phyloP scores from a whole-genome alignment of 2,113 vertebrate species.

The Otolemur garnettii region DNA sequence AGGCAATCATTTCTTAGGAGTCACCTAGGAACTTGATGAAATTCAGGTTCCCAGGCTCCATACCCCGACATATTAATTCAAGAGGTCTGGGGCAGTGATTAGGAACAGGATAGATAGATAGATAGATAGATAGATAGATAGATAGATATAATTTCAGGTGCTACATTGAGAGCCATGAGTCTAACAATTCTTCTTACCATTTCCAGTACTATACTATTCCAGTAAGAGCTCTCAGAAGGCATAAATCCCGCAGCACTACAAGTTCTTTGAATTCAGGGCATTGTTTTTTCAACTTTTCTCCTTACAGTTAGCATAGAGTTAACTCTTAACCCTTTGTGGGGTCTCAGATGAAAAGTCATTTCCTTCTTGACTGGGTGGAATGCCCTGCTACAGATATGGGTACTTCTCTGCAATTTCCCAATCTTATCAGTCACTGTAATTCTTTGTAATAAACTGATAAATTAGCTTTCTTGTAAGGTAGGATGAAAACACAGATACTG shows the following conservation, averaged over 20 bases:
- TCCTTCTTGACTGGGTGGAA: background rate
- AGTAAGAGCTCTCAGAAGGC: background rate
- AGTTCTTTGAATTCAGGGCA: background rate
- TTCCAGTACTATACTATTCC: background rate
- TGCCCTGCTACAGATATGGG: background rate
- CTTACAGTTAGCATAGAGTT: background rate
- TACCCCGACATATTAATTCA: background rate
- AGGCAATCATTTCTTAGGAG: background rate
- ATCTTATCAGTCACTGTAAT: background rate
- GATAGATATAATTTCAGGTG: too few species aligned
- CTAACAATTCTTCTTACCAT: background rate
- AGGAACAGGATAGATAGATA: background rate
- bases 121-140: too few species aligned
- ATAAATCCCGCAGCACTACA: fast-evolving
- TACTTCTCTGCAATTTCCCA: background rate
- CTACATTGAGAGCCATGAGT: background rate
- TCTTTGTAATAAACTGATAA: slow-evolving; percentile 7
- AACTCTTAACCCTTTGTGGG: background rate
- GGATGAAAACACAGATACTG: background rate
- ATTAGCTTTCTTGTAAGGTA: background rate
- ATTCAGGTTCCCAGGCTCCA: background rate
- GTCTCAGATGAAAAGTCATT: background rate
- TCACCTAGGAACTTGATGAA: background rate
- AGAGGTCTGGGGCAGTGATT: background rate
- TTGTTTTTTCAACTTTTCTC: background rate